These are phyloP conservation scores for Leptinotarsa texana DNA, from an alignment of 1,140 invertebrate genomes.

Conservation along the genomic window DNA sequence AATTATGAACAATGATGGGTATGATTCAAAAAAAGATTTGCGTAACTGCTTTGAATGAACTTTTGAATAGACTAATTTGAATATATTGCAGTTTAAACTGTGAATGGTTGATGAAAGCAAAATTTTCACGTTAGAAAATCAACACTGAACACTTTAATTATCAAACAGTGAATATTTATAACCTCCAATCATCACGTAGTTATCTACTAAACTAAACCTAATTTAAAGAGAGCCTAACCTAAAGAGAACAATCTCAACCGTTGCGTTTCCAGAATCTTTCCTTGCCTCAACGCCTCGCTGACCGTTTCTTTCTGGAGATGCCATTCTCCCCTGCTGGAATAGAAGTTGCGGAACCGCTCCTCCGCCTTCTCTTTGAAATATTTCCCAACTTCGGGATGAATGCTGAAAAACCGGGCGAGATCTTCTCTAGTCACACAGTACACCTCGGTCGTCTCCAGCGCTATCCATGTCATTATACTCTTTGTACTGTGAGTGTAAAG, in stretches of 20 bases:
- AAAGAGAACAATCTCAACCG: background rate
- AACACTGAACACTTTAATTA: too few relatives aligned
- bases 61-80: too few relatives aligned
- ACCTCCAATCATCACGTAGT: too few relatives aligned
- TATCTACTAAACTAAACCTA: too few relatives aligned
- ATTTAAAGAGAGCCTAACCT: background rate
- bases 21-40: too few relatives aligned
- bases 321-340: background rate
- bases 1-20: too few relatives aligned
- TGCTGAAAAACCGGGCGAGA: constrained; percentile 15
- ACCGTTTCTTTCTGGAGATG: background rate
- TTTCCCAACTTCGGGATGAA: constrained; percentile 2
- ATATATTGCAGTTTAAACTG: too few relatives aligned
- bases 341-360: background rate
- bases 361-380: constrained; percentile 18
- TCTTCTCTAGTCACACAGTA: constrained; percentile 28
- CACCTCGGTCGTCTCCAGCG: constrained; percentile 36
- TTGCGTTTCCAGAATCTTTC: background rate
- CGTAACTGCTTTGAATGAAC: too few relatives aligned
- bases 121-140: too few relatives aligned
- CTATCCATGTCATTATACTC: constrained; percentile 19
- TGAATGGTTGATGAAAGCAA: too few relatives aligned
- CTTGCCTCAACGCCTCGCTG: background rate
- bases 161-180: too few relatives aligned
- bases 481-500: background rate